phyloP scores from a whole-genome alignment of 2,113 vertebrate species.

The Casuarius casuarius region DNA sequence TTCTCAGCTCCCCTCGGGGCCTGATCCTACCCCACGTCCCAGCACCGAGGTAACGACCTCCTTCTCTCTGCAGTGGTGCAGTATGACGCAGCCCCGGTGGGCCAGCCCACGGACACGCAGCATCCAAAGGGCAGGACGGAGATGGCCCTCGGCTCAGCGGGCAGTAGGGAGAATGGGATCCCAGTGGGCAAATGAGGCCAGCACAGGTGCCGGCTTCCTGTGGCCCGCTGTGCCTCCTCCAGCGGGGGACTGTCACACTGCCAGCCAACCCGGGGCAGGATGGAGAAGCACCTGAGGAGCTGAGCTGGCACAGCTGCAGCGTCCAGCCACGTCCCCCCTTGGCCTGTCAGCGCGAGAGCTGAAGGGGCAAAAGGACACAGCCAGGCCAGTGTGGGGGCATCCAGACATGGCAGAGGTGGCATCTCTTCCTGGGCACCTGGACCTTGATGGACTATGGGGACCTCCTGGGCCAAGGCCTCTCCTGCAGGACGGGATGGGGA shows the following conservation, averaged over 20 bases:
- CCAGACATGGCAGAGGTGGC: neutral
- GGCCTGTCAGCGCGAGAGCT: neutral
- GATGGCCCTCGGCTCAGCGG: neutral
- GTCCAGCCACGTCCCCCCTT: neutral
- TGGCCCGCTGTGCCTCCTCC: neutral
- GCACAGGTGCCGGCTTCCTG: neutral
- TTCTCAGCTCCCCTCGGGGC: neutral
- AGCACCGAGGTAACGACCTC: neutral
- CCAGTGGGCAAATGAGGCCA: conserved; percentile 4
- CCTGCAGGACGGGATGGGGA: conserved; percentile 10
- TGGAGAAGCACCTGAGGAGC: neutral
- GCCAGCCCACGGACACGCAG: neutral
- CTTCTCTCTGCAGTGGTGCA: conserved; percentile 41
- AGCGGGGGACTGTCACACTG: neutral
- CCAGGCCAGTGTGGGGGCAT: neutral
- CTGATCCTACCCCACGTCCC: neutral
- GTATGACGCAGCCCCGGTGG: neutral
- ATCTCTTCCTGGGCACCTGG: neutral
- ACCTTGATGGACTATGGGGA: neutral
- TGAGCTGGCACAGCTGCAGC: neutral
- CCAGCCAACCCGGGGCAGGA: neutral
- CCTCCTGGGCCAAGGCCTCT: neutral
- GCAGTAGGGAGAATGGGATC: conserved; percentile 4
- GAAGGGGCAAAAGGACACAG: neutral
- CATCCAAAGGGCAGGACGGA: conserved; percentile 4